These are phyloP conservation scores for Meriones psammophilus DNA, from an alignment of 2,797 vertebrate genomes.

Conservation along the genomic window DNA sequence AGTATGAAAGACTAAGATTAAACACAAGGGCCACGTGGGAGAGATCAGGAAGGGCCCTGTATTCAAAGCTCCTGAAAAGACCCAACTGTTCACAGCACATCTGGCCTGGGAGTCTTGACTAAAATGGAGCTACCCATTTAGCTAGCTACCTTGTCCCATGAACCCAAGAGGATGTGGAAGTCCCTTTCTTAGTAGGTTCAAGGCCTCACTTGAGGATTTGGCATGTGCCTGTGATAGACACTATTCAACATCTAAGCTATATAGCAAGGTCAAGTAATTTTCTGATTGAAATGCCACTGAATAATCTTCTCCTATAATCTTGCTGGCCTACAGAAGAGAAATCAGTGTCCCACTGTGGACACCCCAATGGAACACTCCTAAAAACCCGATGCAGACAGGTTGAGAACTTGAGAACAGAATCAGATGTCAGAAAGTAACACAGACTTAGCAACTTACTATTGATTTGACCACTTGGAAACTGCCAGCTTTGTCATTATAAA, in stretches of 20 bases:
- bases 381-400: neutral
- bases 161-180: neutral
- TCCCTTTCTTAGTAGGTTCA: rapidly evolving
- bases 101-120: neutral
- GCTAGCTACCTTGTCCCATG: no score
- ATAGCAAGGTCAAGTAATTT: neutral
- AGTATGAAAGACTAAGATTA: neutral
- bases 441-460: neutral
- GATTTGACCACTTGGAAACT: neutral
- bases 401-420: neutral
- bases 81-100: neutral
- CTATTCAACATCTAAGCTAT: neutral
- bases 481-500: neutral
- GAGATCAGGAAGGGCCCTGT: neutral
- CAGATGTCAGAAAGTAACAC: neutral
- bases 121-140: neutral
- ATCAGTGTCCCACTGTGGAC: neutral
- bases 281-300: neutral
- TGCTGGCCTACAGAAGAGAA: neutral
- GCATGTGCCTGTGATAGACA: neutral
- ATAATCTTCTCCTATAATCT: neutral
- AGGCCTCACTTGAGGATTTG: no score
- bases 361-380: neutral
- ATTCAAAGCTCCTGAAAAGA: neutral
- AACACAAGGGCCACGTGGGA: neutral